Conservation (phyloP, 2,113 vertebrate genomes). For the Nothobranchius furzeri region DNA sequence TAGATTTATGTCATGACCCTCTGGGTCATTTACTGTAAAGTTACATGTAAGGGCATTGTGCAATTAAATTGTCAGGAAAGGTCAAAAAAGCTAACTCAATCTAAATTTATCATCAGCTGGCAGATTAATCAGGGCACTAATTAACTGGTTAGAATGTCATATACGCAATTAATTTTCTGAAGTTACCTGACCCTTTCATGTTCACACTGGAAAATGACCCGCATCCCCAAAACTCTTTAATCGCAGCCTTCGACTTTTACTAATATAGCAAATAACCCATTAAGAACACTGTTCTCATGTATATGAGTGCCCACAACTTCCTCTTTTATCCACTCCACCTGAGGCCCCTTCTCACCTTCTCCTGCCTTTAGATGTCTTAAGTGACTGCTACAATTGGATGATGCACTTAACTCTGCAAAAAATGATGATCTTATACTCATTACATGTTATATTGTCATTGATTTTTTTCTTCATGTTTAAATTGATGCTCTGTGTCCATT, state of each 20-base stretch:
- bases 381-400: background rate
- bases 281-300: conserved; percentile 22
- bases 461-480: no score
- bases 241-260: conserved; percentile 19
- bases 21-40: conserved; percentile 3
- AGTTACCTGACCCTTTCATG: conserved; percentile 38
- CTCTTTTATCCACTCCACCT: conserved; percentile 18
- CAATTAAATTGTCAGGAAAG: conserved; percentile 24
- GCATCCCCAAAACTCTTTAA: conserved; percentile 10
- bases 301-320: conserved; percentile 20
- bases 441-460: background rate
- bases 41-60: conserved; percentile 5
- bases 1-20: conserved; percentile 1
- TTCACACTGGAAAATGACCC: conserved; percentile 1
- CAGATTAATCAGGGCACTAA: conserved; percentile 50
- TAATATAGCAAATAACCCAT: conserved; percentile 43
- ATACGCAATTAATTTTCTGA: conserved; percentile 41
- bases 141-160: conserved; percentile 44
- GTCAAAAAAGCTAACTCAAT: conserved; percentile 29
- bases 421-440: background rate
- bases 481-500: no score
- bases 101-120: conserved; percentile 28
- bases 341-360: conserved; percentile 38
- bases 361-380: conserved; percentile 16
- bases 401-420: background rate